phyloP scores from a whole-genome alignment of 2,797 vertebrate genomes.

The Smutsia temminckii region DNA sequence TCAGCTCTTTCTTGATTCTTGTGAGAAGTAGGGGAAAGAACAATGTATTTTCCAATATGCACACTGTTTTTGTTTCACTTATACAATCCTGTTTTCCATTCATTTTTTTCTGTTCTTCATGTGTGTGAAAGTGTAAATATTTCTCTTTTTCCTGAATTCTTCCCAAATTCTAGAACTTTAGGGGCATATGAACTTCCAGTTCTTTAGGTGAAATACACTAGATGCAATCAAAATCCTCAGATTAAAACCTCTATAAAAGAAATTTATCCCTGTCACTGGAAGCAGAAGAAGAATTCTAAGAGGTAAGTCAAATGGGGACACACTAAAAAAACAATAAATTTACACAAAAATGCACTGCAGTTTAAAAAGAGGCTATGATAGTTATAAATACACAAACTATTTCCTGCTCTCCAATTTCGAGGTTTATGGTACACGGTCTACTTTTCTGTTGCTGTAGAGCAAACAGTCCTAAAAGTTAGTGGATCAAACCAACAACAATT shows the following conservation, averaged over 20 bases:
- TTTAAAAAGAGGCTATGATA: background rate
- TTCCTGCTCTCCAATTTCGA: background rate
- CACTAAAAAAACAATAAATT: background rate
- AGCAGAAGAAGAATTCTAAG: background rate
- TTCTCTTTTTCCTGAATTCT: background rate
- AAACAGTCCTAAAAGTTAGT: background rate
- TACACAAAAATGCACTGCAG: background rate
- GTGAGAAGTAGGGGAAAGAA: background rate
- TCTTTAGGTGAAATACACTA: background rate
- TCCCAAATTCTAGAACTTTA: background rate
- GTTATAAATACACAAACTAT: background rate
- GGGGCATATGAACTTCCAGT: background rate
- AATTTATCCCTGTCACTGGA: background rate
- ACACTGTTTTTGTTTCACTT: background rate
- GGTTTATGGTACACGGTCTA: background rate
- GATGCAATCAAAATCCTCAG: background rate
- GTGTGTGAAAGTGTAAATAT: background rate
- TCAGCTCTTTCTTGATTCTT: background rate
- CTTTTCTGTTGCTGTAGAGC: background rate
- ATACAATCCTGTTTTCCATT: background rate
- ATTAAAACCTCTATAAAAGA: background rate
- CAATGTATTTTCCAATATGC: background rate
- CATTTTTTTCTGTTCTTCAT: background rate
- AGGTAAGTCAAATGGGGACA: background rate
- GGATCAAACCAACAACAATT: background rate